phyloP scores from a whole-genome alignment of 2,797 vertebrate genomes.

The Scarus forsteni region DNA sequence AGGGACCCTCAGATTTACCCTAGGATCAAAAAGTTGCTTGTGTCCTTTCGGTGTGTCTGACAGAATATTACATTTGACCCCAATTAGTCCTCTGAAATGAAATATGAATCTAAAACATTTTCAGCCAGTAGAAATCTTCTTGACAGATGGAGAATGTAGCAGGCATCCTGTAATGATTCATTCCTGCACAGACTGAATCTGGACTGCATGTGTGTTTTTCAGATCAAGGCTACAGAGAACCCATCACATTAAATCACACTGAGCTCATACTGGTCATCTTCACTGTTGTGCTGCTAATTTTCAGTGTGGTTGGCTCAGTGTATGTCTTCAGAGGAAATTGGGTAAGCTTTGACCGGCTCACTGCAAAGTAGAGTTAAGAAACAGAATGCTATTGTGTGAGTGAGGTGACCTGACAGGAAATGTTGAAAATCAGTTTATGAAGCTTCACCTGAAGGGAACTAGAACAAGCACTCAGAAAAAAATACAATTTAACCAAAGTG shows the following conservation, averaged over 20 bases:
- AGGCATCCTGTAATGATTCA: constrained; percentile 13
- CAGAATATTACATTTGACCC: background rate
- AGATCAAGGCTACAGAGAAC: constrained; percentile 62
- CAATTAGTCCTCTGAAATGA: background rate
- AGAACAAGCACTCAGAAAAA: no score
- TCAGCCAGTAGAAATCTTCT: background rate
- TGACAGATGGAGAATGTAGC: constrained; percentile 11
- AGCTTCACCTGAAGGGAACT: no score
- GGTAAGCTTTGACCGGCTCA: constrained; percentile 62
- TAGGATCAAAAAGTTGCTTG: background rate
- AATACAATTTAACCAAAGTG: no score
- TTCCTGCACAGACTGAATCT: constrained; percentile 17
- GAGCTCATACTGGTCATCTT: constrained; percentile 22
- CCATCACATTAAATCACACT: accelerated
- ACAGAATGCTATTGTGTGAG: constrained; percentile 5
- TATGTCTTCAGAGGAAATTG: constrained; percentile 75
- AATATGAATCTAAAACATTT: constrained; percentile 9
- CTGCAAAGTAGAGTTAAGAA: constrained; percentile 17
- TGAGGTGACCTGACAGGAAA: no score
- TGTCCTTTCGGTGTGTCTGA: background rate
- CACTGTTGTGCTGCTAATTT: constrained; percentile 67
- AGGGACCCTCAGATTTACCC: no score
- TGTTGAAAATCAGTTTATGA: no score
- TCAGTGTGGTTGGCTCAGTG: constrained; percentile 72
- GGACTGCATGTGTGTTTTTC: constrained; percentile 42